These are phyloP conservation scores for Callospermophilus lateralis DNA, from an alignment of 2,113 vertebrate species.

Conservation along the genomic window DNA sequence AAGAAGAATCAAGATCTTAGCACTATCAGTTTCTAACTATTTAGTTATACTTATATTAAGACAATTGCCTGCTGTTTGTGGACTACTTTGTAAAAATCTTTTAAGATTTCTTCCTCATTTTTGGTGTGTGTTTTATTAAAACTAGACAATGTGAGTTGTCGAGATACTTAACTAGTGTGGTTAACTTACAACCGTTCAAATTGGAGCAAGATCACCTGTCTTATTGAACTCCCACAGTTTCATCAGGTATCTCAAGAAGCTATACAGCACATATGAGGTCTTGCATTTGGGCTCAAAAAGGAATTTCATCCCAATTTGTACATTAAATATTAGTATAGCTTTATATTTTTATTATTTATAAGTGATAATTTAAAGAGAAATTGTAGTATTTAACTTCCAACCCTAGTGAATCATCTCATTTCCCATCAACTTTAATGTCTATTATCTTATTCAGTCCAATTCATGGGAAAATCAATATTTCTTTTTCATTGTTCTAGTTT, in stretches of 20 bases:
- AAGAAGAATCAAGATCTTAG: too few relatives aligned
- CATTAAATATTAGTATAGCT: neutral
- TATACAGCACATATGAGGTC: neutral
- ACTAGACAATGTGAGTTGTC: constrained; percentile 18
- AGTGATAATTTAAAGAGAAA: neutral
- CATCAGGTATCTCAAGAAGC: neutral
- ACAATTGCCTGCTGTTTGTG: too few relatives aligned
- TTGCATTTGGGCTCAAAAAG: neutral
- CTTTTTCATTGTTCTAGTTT: neutral
- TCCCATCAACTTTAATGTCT: neutral
- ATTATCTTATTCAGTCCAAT: neutral
- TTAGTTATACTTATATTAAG: too few relatives aligned
- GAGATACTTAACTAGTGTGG: constrained; percentile 35
- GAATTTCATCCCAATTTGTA: neutral
- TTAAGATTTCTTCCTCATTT: constrained; percentile 15
- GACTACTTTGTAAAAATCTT: too few relatives aligned
- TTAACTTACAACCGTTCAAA: constrained; percentile 41
- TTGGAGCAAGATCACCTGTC: neutral
- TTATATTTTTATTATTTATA: neutral
- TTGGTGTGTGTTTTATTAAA: constrained; percentile 39
- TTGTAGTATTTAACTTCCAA: constrained; percentile 4
- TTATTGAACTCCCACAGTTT: neutral
- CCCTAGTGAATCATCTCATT: neutral
- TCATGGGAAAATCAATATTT: neutral
- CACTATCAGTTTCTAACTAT: too few relatives aligned